Percentiles rank a stretch among this genome's conserved stretches.
These are phyloP conservation scores for Cotesia chilonis DNA, from an alignment of 1,140 invertebrate genomes.

Conservation along the genomic window DNA sequence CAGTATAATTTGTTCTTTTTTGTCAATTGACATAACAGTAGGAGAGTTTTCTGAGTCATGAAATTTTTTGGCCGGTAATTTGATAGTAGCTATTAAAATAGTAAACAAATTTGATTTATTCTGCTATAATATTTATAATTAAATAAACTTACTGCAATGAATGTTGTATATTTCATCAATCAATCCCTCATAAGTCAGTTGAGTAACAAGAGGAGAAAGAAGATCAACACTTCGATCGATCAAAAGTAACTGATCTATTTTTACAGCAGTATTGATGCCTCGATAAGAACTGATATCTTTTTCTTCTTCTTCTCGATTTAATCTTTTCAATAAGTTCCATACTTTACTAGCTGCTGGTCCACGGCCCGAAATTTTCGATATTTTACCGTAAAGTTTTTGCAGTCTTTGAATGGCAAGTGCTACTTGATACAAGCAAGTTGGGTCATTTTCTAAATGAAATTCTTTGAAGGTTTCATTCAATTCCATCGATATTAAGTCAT, in stretches of 20 bases:
- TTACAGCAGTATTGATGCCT: slow-evolving; percentile 31
- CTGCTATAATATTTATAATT: slow-evolving; percentile 19
- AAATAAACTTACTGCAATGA: slow-evolving; percentile 69
- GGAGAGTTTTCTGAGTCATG: slow-evolving; percentile 72
- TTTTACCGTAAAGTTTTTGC: slow-evolving; percentile 89
- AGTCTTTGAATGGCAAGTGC: slow-evolving; percentile 87
- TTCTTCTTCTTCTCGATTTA: slow-evolving; percentile 76
- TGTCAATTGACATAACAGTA: slow-evolving; percentile 70
- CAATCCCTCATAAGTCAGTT: slow-evolving; percentile 96
- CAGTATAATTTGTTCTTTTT: slow-evolving; percentile 85
- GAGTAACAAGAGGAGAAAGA: slow-evolving; percentile 90
- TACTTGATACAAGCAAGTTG: slow-evolving; percentile 86
- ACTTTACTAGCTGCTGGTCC: slow-evolving; percentile 88
- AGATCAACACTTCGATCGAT: slow-evolving; percentile 92
- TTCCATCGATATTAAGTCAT: slow-evolving; percentile 93
- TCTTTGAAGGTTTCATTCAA: slow-evolving; percentile 82
- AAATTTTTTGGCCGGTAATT: slow-evolving; percentile 87
- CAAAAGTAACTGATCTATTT: slow-evolving; percentile 88
- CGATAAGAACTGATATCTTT: slow-evolving; percentile 38
- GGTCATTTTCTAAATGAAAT: slow-evolving; percentile 87
- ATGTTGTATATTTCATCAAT: slow-evolving; percentile 91
- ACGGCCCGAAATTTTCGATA: slow-evolving; percentile 89
- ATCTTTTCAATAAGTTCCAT: slow-evolving; percentile 83
- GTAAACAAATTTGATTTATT: slow-evolving; percentile 3
- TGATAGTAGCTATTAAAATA: slow-evolving; percentile 74